Base-by-base conservation (phyloP, 2,888 invertebrate genomes). In the Rhabditoides inermis region DNA sequence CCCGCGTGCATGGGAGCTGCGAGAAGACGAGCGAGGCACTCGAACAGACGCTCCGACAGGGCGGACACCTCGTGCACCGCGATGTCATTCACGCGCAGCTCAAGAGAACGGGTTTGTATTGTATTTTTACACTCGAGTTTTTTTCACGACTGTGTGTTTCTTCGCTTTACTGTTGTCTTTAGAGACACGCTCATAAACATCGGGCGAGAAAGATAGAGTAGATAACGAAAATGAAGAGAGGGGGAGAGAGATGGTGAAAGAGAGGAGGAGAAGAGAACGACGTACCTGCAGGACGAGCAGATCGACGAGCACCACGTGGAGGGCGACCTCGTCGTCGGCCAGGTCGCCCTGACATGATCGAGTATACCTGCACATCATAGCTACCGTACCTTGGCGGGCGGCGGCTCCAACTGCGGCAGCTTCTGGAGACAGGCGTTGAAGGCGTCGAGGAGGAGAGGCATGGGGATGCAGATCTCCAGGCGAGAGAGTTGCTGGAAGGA, bases 241-340 rank as follows among this genome's bases (percentile, higher is more conserved):
- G 30, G n/a, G n/a, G n/a, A n/a, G n/a, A n/a, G n/a, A n/a, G n/a
- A n/a, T n/a, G n/a, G n/a, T n/a, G n/a, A n/a, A n/a, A 18, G 36
- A 30, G 20, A 30, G 35, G n/a, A 39, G 3, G 22, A 5, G 42
- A 10, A 23, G 20, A 18, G 10, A 32, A 7, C 18, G 20, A 20
- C 58, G 60, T 61, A 87, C 88, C 83, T 98, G 95, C 80, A 91
- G 91, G 15, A 94, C 81, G 45, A 92, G 80, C 65, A 94, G 86
- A 76, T 98, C 95, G 60, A 95, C 81, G 90, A 95, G 92, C 36
- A 94, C 83, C 63, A 94, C 89, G 77, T 90, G 94, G 75, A 92
- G 59, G 23, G 72, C 70, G 35, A 70, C 70, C 18, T 66, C 63
- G 46, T 72, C 68, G 3, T 68, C 67, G 40, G 70, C 69, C 47